Evolutionary conservation across 2,113 vertebrate species (phyloP).

Genomic region (Ciconia stormi): DNA sequence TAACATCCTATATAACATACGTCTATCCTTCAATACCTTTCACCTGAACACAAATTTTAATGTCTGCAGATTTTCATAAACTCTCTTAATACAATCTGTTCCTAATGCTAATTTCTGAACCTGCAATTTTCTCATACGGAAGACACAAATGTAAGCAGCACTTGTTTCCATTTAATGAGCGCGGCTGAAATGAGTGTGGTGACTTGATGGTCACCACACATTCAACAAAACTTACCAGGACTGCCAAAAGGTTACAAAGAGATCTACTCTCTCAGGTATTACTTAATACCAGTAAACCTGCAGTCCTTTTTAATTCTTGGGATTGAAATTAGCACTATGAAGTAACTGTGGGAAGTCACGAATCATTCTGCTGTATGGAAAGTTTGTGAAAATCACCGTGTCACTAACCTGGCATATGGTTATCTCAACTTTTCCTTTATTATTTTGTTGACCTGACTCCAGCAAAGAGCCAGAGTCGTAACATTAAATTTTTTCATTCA

Average conservation of each 20-base stretch:
- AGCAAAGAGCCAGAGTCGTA: neutral
- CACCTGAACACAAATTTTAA: neutral
- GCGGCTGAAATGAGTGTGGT: neutral
- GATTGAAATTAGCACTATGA: conserved; percentile 30
- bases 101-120: neutral
- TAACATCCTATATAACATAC: neutral
- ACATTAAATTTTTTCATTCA: neutral
- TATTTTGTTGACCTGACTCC: neutral
- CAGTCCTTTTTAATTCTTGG: conserved; percentile 5
- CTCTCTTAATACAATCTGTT: neutral
- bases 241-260: conserved; percentile 22
- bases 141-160: neutral
- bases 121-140: neutral
- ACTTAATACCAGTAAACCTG: neutral
- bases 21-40: neutral
- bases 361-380: neutral
- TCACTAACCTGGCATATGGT: neutral
- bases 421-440: neutral
- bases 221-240: conserved; percentile 32
- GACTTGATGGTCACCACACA: neutral
- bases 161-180: neutral
- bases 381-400: neutral
- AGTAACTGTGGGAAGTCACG: neutral
- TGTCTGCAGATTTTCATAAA: neutral
- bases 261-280: neutral